A percentile compares a stretch with the other conserved stretches of the same genome.
Evolutionary conservation across 2,797 vertebrate genomes (phyloP).

Genomic region (Mormyrops attenuatus): DNA sequence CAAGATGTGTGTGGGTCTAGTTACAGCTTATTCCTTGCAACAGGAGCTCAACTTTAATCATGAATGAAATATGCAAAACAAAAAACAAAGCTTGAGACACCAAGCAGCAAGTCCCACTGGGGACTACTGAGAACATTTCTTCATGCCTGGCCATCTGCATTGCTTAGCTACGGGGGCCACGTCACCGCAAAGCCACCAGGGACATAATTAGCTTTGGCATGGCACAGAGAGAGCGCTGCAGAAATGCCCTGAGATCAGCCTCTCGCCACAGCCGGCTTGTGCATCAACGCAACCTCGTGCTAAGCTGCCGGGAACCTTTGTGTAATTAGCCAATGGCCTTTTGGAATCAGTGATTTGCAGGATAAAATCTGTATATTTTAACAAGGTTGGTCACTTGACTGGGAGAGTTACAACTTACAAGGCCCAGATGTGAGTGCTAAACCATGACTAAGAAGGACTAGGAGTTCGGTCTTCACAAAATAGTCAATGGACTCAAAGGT

Average conservation of each 20-base stretch:
- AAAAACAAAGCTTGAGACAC: background rate
- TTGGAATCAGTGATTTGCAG: background rate
- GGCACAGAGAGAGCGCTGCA: background rate
- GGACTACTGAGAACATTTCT: background rate
- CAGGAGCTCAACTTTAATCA: background rate
- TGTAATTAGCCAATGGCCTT: background rate
- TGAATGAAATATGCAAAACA: background rate
- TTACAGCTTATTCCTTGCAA: background rate
- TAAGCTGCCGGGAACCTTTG: background rate
- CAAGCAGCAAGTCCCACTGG: background rate
- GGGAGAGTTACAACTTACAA: background rate
- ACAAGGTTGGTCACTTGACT: background rate
- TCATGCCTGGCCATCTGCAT: background rate
- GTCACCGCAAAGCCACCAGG: background rate
- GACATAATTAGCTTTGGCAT: background rate
- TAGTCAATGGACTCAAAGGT: background rate
- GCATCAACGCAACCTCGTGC: background rate
- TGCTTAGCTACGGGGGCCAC: background rate
- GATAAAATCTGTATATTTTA: background rate
- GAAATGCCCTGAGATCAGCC: background rate
- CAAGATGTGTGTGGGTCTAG: background rate
- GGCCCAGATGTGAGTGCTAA: background rate
- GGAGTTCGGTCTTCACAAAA: background rate
- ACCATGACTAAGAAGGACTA: background rate
- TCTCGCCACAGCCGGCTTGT: background rate